Conservation (phyloP, 2,113 vertebrate species). For the Epinephelus lanceolatus region DNA sequence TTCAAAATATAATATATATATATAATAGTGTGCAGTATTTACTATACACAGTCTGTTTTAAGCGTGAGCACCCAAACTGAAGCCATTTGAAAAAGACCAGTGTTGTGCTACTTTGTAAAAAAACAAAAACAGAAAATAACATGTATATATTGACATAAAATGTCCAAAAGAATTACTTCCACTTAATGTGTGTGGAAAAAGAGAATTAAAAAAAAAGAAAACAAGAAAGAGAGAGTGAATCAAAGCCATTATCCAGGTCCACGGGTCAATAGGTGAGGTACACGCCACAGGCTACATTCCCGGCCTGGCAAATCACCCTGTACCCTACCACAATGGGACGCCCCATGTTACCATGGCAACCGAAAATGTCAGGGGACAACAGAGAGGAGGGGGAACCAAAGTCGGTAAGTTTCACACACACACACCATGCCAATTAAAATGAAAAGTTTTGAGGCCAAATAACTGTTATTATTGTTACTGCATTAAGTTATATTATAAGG, state of each 20-base stretch:
- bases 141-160: not conserved
- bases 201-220: not conserved
- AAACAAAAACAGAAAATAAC: not conserved
- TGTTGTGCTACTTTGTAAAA: not conserved
- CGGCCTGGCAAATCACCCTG: slow-evolving; percentile 41
- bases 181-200: not conserved
- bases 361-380: slow-evolving; percentile 67
- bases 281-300: slow-evolving; percentile 70
- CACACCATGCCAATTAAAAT: not conserved
- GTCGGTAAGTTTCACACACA: slow-evolving; percentile 23
- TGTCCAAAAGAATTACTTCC: not conserved
- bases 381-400: slow-evolving; percentile 8
- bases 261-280: slow-evolving; percentile 57
- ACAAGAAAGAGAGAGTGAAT: not conserved
- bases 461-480: not conserved
- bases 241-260: slow-evolving; percentile 25
- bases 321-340: not conserved
- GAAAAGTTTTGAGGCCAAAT: not conserved
- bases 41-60: not conserved
- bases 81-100: not conserved
- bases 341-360: slow-evolving; percentile 52
- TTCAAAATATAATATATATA: not conserved
- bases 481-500: not conserved
- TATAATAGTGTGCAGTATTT: not conserved
- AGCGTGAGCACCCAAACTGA: not conserved